Evolutionary conservation across 2,888 invertebrate genomes (phyloP), one percentile per base, ranked within the genome.

Genomic region (Megalurothrips usitatus): DNA sequence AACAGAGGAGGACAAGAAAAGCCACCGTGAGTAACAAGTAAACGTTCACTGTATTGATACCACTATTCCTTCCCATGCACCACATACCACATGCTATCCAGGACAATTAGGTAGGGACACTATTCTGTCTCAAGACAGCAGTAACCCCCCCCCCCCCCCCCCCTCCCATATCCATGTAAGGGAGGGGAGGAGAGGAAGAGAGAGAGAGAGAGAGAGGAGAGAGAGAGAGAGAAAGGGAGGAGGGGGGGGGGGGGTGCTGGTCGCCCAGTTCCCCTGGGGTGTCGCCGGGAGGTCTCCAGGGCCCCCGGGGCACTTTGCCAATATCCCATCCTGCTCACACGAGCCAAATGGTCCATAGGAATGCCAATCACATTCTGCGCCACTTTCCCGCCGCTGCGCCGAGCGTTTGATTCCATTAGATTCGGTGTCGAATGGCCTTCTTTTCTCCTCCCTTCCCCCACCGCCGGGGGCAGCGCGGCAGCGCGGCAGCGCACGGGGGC

Each of bases 1-100:
- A 89, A 89, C 83, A 86, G 86, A 84, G 84, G 82, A 83, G 78
- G 47, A 80, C 14, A 79, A 49, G 79, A 78, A 63, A 80, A 26
- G 19, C 48, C 28, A 75, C 78, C 80, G 79, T 80, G 80, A 79
- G 81, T 78, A 48, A 43, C 68, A 81, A 82, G n/a, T n/a, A n/a
- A n/a, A n/a, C n/a, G n/a, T n/a, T n/a, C n/a, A n/a, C n/a, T n/a
- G n/a, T n/a, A n/a, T n/a, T n/a, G n/a, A n/a, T n/a, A n/a, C n/a
- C n/a, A 81, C 79, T 79, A 81, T 81, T 43, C 34, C 34, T n/a
- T n/a, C n/a, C n/a, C n/a, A n/a, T n/a, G n/a, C n/a, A n/a, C n/a
- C n/a, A n/a, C n/a, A n/a, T n/a, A n/a, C n/a, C n/a, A n/a, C n/a
- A n/a, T n/a, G n/a, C n/a, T n/a, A n/a, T n/a, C n/a, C n/a, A n/a